These are phyloP conservation scores for Amorpha juglandis DNA, from an alignment of 2,888 invertebrate species.

Conservation along the genomic window DNA sequence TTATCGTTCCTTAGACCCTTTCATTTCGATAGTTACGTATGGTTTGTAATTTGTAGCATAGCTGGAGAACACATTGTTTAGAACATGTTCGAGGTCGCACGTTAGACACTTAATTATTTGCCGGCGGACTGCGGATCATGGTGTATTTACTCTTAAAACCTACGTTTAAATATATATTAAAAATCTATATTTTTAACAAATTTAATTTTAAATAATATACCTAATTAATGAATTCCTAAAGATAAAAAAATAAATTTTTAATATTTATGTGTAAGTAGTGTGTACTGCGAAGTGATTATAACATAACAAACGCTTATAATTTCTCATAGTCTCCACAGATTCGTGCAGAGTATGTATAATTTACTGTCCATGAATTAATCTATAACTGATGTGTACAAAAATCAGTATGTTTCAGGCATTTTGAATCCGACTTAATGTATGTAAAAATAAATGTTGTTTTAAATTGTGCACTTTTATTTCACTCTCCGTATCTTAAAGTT, in stretches of 20 bases:
- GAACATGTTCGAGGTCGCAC: conserved; percentile 53
- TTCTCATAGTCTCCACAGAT: conserved; percentile 61
- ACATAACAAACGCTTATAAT: conserved; percentile 68
- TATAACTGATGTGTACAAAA: conserved; percentile 82
- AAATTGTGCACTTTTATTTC: conserved; percentile 77
- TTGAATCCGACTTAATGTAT: conserved; percentile 85
- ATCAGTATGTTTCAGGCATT: conserved; percentile 84
- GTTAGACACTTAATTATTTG: conserved; percentile 38
- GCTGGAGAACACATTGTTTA: conserved; percentile 60
- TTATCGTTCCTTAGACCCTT: conserved; percentile 54
- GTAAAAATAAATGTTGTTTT: conserved; percentile 85
- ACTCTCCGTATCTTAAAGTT: neutral
- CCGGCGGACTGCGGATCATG: conserved; percentile 56
- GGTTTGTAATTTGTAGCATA: conserved; percentile 56
- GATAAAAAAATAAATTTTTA: conserved; percentile 78
- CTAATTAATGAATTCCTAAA: conserved; percentile 81
- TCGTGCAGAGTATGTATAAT: conserved; percentile 39
- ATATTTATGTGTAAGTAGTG: conserved; percentile 79
- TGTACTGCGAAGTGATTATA: conserved; percentile 71
- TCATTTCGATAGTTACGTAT: conserved; percentile 52
- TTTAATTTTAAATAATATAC: conserved; percentile 75
- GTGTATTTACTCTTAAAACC: conserved; percentile 58
- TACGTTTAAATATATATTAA: conserved; percentile 75
- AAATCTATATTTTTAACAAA: conserved; percentile 82
- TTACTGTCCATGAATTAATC: conserved; percentile 79